These are phyloP conservation scores for Callinectes sapidus DNA, from an alignment of 2,888 invertebrate species.

Conservation along the genomic window DNA sequence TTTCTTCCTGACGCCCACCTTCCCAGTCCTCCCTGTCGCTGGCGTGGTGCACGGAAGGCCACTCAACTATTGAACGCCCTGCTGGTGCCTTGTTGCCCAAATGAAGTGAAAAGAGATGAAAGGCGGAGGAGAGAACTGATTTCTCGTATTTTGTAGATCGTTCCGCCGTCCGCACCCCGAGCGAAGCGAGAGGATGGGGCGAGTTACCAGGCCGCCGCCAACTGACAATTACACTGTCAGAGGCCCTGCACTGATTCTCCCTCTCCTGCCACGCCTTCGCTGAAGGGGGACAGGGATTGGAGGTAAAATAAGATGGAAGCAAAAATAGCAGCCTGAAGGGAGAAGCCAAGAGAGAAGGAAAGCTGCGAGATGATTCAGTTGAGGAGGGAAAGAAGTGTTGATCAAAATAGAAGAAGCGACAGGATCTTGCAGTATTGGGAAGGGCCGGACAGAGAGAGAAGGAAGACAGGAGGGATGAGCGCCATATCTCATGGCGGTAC, in stretches of 20 bases:
- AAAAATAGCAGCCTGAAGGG: constrained; percentile 20
- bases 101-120: constrained; percentile 17
- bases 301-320: constrained; percentile 34
- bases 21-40: background rate
- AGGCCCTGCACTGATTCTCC: constrained; percentile 48
- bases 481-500: background rate
- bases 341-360: background rate
- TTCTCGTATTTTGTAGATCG: constrained; percentile 10
- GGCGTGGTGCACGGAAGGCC: background rate
- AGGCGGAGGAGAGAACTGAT: constrained; percentile 28
- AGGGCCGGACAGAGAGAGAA: background rate
- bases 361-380: background rate
- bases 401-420: background rate
- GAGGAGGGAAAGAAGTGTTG: background rate
- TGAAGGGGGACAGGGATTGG: background rate
- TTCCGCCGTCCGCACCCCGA: constrained; percentile 24
- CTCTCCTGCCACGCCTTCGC: constrained; percentile 33
- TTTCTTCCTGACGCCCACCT: background rate
- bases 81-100: background rate
- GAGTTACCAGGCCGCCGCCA: constrained; percentile 34
- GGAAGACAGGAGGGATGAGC: background rate
- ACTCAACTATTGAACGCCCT: background rate
- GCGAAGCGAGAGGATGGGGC: constrained; percentile 20
- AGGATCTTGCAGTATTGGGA: background rate
- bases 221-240: constrained; percentile 51